Evolutionary conservation across 2,113 vertebrate species (phyloP), one percentile per base, ranked within the genome.

Genomic region (Blennius ocellaris): DNA sequence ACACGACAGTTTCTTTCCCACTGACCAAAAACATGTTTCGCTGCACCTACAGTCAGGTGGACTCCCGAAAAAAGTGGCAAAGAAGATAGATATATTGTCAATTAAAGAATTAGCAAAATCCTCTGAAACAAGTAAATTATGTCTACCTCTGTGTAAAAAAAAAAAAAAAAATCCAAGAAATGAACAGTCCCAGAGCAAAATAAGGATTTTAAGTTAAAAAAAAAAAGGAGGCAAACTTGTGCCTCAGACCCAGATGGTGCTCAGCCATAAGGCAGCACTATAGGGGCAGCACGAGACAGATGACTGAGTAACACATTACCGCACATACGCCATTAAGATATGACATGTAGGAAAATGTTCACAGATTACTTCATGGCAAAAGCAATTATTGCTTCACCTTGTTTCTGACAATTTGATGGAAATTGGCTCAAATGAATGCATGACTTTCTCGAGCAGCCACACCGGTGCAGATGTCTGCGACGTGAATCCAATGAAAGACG

Each of bases 301-400:
- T 55, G 11, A 8, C 71, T 65, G 37, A 58, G 44, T 44, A 54
- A 73, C 52, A 50, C 36, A 78, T 68, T 76, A 83, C 16, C 17
- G 4, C 0, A 3, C 6, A 11, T 7, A 10, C 11, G 43, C 56
- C 53, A 87, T 48, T 59, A 30, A 55, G 44, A 43, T 49, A 12
- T 68, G 78, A 83, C 82, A 59, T 15, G 55, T 5, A n/a, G 74
- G 69, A 53, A 81, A 78, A 76, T 4, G 55, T 64, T 69, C 48
- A 38, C 56, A 36, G 71, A 76, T 81, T 68, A 47, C 60, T 41
- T 50, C 53, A 8, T 11, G 50, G 71, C 45, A 49, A 43, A 49
- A 82, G 16, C 30, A 68, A 81, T 78, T 68, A 82, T 51, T 59
- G 75, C 63, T 58, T 82, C 56, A 73, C 83, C 64, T 47, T 40